A percentile compares a stretch with the other conserved stretches of the same genome.
Conservation (phyloP, 37 sponge, comb jelly and placozoan genomes). For the Bolinopsis microptera region DNA sequence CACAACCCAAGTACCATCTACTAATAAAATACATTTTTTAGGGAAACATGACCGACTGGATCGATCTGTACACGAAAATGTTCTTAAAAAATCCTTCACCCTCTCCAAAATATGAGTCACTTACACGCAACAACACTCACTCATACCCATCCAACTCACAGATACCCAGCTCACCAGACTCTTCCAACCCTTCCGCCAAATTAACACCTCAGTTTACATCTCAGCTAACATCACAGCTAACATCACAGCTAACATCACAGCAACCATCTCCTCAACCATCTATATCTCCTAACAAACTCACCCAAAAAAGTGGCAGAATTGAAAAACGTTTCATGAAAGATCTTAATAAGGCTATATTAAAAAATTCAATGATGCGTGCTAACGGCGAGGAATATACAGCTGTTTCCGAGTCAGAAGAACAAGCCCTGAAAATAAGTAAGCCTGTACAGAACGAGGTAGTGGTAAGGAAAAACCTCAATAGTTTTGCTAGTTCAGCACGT, state of each 20-base stretch:
- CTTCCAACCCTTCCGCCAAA: too few relatives aligned
- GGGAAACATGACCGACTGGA: not conserved
- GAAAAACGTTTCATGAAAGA: too few relatives aligned
- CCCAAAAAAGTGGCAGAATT: too few relatives aligned
- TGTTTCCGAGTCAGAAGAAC: too few relatives aligned
- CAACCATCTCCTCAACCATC: not conserved
- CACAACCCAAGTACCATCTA: not conserved
- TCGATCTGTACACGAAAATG: not conserved
- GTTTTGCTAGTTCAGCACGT: not conserved
- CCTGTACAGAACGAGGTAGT: too few relatives aligned
- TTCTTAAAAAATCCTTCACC: not conserved
- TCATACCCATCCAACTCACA: not conserved
- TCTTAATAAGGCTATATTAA: too few relatives aligned
- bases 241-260: not conserved
- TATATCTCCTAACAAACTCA: too few relatives aligned
- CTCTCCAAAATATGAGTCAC: not conserved
- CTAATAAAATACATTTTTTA: not conserved
- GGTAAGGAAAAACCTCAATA: too few relatives aligned
- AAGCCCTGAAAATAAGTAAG: too few relatives aligned
- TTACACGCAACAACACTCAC: not conserved
- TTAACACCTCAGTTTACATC: not conserved
- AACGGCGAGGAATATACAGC: too few relatives aligned
- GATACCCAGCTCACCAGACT: not conserved
- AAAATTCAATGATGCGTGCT: too few relatives aligned
- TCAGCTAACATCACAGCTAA: not conserved